Evolutionary conservation across 2,888 invertebrate genomes (phyloP).

Genomic region (Aplocera efformata): DNA sequence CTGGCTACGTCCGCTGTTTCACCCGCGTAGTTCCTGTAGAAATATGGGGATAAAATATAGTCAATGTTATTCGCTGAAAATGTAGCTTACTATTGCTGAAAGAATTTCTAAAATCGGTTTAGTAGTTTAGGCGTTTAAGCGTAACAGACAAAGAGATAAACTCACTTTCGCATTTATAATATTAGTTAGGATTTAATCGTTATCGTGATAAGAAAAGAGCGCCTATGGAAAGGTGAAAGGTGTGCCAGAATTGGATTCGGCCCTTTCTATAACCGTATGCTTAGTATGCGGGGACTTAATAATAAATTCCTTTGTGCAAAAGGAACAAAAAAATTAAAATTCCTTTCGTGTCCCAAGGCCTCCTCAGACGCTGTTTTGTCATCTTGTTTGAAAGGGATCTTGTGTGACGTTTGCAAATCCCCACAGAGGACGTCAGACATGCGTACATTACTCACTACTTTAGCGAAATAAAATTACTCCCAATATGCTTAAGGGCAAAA

Average conservation of each 20-base stretch:
- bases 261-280: constrained; percentile 57
- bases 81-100: too few relatives aligned
- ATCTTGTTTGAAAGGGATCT: constrained; percentile 60
- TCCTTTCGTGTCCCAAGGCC: constrained; percentile 58
- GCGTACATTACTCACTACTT: constrained; percentile 30
- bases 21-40: too few relatives aligned
- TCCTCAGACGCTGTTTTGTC: constrained; percentile 62
- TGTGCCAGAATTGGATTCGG: constrained; percentile 54
- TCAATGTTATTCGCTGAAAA: too few relatives aligned
- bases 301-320: constrained; percentile 71
- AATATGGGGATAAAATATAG: too few relatives aligned
- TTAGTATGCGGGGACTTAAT: constrained; percentile 61
- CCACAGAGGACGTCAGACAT: constrained; percentile 28
- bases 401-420: constrained; percentile 61
- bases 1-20: too few relatives aligned
- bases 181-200: constrained; percentile 1
- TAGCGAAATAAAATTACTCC: constrained; percentile 26
- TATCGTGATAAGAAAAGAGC: constrained; percentile 5
- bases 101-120: too few relatives aligned
- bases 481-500: constrained; percentile 14
- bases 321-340: constrained; percentile 71
- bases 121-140: too few relatives aligned
- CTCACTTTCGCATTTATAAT: too few relatives aligned
- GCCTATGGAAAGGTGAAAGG: constrained; percentile 30
- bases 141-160: too few relatives aligned